These are phyloP conservation scores for Lordiphosa collinella DNA, from an alignment of 1,140 invertebrate species.

Conservation along the genomic window DNA sequence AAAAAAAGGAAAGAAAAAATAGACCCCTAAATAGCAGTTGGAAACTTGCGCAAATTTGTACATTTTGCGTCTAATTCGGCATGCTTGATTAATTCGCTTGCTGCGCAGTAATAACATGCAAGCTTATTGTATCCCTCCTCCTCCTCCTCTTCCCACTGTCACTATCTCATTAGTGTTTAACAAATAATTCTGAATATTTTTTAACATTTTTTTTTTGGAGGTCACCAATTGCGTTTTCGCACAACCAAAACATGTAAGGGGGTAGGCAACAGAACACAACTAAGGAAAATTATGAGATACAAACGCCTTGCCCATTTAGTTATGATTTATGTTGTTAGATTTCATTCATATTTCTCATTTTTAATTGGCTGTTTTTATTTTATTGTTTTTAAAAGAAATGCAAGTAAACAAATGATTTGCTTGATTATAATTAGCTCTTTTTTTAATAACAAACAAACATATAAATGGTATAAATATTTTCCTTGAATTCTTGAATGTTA, in stretches of 20 bases:
- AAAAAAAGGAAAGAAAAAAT: constrained; percentile 1
- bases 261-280: constrained; percentile 6
- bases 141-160: constrained; percentile 5
- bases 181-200: constrained; percentile 45
- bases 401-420: constrained; percentile 8
- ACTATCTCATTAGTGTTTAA: constrained; percentile 64
- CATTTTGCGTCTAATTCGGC: constrained; percentile 44
- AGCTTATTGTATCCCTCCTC: constrained; percentile 6
- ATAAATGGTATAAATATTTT: constrained; percentile 1
- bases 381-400: background rate
- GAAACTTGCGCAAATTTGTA: constrained; percentile 51
- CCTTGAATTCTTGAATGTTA: too few relatives aligned
- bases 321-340: constrained; percentile 67
- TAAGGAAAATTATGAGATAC: constrained; percentile 6
- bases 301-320: background rate
- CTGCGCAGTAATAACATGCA: constrained; percentile 61
- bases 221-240: constrained; percentile 62
- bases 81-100: constrained; percentile 72
- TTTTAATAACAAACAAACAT: background rate
- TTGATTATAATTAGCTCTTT: constrained; percentile 2
- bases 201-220: constrained; percentile 57
- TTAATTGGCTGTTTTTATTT: constrained; percentile 16
- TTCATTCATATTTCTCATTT: constrained; percentile 58
- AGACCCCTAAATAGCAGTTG: constrained; percentile 2
- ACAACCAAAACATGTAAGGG: constrained; percentile 21